Percentiles rank a stretch among this genome's conserved stretches.
Conservation (phyloP, 2,113 vertebrate species). For the Neolamprologus sp. region DNA sequence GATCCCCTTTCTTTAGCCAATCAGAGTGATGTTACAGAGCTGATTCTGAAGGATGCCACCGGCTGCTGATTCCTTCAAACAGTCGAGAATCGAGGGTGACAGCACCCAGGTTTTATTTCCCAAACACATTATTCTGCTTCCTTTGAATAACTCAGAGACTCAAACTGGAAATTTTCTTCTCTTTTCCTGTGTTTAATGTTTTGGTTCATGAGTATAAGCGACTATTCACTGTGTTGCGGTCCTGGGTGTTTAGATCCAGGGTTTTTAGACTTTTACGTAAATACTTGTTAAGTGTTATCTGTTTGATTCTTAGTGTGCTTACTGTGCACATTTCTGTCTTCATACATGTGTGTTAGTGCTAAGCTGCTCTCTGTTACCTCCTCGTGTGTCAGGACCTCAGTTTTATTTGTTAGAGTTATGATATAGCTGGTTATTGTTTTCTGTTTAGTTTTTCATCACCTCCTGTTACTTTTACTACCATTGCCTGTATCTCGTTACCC, state of each 20-base stretch:
- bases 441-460: neutral
- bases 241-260: neutral
- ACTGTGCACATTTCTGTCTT: neutral
- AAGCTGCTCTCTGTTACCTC: neutral
- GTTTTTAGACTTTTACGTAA: neutral
- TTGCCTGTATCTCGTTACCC: neutral
- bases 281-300: neutral
- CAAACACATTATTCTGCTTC: neutral
- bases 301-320: neutral
- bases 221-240: neutral
- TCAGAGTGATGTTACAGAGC: neutral
- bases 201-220: neutral
- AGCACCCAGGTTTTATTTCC: neutral
- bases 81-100: neutral
- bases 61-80: neutral
- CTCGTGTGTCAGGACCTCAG: neutral
- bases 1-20: constrained; percentile 12
- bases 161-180: neutral
- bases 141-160: neutral
- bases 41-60: constrained; percentile 2
- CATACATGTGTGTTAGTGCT: neutral
- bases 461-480: neutral
- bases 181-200: neutral
- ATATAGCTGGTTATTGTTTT: neutral
- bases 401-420: neutral